Base-by-base conservation (phyloP, 2,888 invertebrate species). In the Brachypalpus laphriformis region DNA sequence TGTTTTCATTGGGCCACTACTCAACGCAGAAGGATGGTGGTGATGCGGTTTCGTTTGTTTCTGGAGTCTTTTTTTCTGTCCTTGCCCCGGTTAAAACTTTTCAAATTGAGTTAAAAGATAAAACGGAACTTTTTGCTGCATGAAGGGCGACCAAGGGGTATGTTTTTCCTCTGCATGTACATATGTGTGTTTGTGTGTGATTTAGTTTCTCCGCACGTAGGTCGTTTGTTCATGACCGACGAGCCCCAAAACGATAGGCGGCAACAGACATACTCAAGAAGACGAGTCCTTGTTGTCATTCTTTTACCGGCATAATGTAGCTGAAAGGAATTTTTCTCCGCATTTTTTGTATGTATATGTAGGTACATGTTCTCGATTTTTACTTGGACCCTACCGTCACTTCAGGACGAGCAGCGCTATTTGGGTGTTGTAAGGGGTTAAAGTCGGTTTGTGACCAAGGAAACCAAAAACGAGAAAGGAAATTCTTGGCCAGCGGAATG, bases 91-190 rank as follows among this genome's bases (percentile, higher is more conserved):
- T 80, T 85, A 59, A 85, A 85, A 85, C 81, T 85, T 85, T 85
- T 81, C 76, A 85, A 85, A 85, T 81, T 81, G 85, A 85, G 85
- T 85, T 85, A 85, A 85, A 85, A 85, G 80, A 80, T 85, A 76
- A 85, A 85, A 85, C 81, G 65, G 81, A 85, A 80, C 71, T 85
- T 81, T 83, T 80, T 81, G 61, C 85, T 85, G 85, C 85, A 85
- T 85, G 85, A 85, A 71, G 85, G 71, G 45, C 59, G n/a, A 34
- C 75, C 59, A 51, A 70, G 37, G 49, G 68, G 56, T n/a, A 68
- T 40, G 40, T 34, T 66, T 37, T 75, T 40, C 18, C 22, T 18
- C 0, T 34, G 54, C 51, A 61, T 47, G 16, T 6, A 16, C 25
- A 18, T 61, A 54, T 49, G 20, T 14, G 31, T 56, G 63, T 45